Evolutionary conservation across 2,113 vertebrate genomes (phyloP).

Genomic region (Willisornis vidua): DNA sequence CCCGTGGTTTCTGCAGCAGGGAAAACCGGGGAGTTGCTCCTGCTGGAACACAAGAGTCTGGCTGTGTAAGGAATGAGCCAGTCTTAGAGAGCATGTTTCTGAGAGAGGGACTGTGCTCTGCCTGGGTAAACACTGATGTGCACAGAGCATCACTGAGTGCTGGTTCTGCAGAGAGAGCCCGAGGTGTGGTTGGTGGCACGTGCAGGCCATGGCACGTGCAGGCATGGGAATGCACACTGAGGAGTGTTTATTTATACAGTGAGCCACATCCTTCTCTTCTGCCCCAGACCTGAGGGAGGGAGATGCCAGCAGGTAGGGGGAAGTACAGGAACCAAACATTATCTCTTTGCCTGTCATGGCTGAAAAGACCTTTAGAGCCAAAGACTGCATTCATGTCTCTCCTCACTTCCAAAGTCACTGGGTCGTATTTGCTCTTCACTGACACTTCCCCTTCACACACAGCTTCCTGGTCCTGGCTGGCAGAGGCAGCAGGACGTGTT

Average conservation of each 20-base stretch:
- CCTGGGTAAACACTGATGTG: rapidly evolving
- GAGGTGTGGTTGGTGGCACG: background rate
- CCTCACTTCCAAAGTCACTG: background rate
- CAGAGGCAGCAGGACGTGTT: background rate
- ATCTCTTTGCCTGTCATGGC: background rate
- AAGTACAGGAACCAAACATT: background rate
- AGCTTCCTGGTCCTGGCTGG: background rate
- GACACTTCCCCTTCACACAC: background rate
- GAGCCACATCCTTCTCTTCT: background rate
- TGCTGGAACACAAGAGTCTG: background rate
- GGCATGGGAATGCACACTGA: background rate
- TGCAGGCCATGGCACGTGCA: background rate
- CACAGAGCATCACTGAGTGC: background rate
- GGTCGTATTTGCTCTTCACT: background rate
- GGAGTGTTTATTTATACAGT: background rate
- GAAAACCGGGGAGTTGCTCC: rapidly evolving
- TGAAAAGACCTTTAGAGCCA: background rate
- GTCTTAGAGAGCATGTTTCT: background rate
- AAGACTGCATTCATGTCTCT: background rate
- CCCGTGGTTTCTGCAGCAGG: rapidly evolving
- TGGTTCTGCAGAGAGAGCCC: background rate
- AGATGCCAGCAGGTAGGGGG: background rate
- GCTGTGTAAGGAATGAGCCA: rapidly evolving
- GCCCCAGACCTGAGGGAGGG: background rate
- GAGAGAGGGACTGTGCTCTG: background rate